Evolutionary conservation across 2,113 vertebrate genomes (phyloP), one percentile per base, ranked within the genome.

Genomic region (Pituophis catenifer): DNA sequence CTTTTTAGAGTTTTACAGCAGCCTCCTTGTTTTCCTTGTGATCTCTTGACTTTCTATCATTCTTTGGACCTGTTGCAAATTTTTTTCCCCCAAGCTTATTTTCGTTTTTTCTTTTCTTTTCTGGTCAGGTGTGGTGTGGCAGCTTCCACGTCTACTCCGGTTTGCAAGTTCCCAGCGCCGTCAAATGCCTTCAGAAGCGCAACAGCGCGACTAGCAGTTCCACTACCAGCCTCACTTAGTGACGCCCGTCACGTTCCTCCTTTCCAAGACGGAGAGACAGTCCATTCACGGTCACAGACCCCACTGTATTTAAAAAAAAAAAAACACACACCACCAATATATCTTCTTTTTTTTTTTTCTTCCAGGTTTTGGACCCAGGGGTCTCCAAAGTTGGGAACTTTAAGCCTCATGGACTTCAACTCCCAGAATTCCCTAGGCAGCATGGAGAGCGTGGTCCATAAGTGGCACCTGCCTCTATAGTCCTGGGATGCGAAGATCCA

Each of bases 171-270:
- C 99, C 99, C 95, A 99, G 98, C 62, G 94, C 98, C 0, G 98
- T 99, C 94, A 98, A 97, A 91, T 98, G 98, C 26, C 98, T 99
- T 1, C 99, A 99, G 98, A 98, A 99, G 94, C 98, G 98, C 65
- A 99, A 98, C 97, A 99, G 99, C 57, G 98, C 98, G 0, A 99
- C 99, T 89, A 99, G 99, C 98, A 99, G 99, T 97, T 99, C 99
- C 94, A 99, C 98, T 19, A 97, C 99, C 97, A 99, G 99, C 97
- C 98, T 99, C 95, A 98, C 98, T 94, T 99, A 99, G 97, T 62
- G n/a, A 65, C 50, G 0, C 1, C 4, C 0, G 6, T 7, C n/a
- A 1, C 38, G 5, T 1, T 17, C 15, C 26, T 15, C 33, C 24
- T 26, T 3, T 13, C 5, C 44, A 88, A 17, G 24, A 17, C 1